phyloP scores from a whole-genome alignment of 2,797 vertebrate species.

The Netta rufina region DNA sequence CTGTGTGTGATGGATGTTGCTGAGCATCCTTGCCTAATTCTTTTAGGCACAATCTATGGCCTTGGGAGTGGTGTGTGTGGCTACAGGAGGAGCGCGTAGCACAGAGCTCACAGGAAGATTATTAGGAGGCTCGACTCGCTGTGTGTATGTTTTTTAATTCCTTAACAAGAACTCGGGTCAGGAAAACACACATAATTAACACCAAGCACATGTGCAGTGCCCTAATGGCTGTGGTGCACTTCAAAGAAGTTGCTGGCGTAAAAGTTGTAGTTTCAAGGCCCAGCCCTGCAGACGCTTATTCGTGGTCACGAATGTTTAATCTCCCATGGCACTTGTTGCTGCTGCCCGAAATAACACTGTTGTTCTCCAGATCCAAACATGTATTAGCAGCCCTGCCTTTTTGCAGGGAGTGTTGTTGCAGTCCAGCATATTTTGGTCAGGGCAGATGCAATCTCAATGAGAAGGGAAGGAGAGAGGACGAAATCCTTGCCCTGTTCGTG shows the following conservation, averaged over 20 bases:
- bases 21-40: neutral
- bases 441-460: neutral
- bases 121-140: neutral
- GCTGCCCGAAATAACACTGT: constrained; percentile 9
- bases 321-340: constrained; percentile 43
- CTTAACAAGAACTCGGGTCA: neutral
- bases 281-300: constrained; percentile 33
- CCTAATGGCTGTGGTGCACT: constrained; percentile 20
- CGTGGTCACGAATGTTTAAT: constrained; percentile 39
- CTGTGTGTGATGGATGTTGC: neutral
- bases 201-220: neutral
- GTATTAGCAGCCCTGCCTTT: constrained; percentile 18
- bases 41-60: neutral
- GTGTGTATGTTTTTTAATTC: neutral
- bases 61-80: neutral
- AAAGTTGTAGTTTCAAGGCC: constrained; percentile 51
- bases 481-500: neutral
- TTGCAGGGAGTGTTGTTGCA: neutral
- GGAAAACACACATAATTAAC: constrained; percentile 3
- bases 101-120: neutral
- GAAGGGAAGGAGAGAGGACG: neutral
- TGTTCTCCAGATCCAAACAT: neutral
- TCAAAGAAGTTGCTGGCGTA: constrained; percentile 52
- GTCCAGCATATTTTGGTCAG: neutral
- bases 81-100: neutral